Percentiles rank a stretch among this genome's conserved stretches.
phyloP scores from a whole-genome alignment of 2,888 invertebrate genomes.

The Flexamia atlantica region DNA sequence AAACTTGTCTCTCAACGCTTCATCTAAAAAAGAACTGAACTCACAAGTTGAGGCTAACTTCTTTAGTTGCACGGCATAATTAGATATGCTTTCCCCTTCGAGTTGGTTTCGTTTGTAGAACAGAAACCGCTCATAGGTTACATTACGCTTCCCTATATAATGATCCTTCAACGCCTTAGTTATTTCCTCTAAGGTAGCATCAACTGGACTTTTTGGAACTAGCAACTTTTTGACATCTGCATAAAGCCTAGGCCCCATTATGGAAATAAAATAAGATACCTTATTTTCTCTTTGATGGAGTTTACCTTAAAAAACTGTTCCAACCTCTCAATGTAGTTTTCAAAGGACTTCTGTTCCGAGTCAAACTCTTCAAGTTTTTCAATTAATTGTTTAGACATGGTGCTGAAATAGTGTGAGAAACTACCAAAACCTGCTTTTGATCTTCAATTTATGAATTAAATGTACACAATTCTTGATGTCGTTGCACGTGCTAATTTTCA shows the following conservation, averaged over 20 bases:
- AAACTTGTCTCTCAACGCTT: not conserved
- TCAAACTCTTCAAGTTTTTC: not conserved
- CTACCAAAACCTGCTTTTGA: too few relatives aligned
- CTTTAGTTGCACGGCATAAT: not conserved
- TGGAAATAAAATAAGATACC: not conserved
- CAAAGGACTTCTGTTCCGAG: not conserved
- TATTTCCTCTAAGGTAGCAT: not conserved
- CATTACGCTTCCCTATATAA: not conserved
- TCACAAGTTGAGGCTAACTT: not conserved
- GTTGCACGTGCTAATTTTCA: too few relatives aligned
- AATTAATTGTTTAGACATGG: not conserved
- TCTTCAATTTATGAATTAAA: too few relatives aligned
- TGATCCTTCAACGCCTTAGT: not conserved
- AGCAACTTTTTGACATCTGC: not conserved
- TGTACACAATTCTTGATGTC: too few relatives aligned
- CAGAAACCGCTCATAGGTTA: slow-evolving; percentile 13
- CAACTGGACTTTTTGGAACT: slow-evolving; percentile 1
- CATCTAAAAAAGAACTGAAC: not conserved
- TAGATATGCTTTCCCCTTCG: slow-evolving; percentile 2
- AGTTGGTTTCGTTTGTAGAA: slow-evolving; percentile 12
- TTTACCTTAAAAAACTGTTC: not conserved
- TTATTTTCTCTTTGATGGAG: not conserved
- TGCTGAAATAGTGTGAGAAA: too few relatives aligned
- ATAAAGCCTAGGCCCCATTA: not conserved
- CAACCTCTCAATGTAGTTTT: not conserved